Percentiles rank a stretch among this genome's conserved stretches.
Evolutionary conservation across 1,140 invertebrate species (phyloP).

Genomic region (Cydia strobilella): DNA sequence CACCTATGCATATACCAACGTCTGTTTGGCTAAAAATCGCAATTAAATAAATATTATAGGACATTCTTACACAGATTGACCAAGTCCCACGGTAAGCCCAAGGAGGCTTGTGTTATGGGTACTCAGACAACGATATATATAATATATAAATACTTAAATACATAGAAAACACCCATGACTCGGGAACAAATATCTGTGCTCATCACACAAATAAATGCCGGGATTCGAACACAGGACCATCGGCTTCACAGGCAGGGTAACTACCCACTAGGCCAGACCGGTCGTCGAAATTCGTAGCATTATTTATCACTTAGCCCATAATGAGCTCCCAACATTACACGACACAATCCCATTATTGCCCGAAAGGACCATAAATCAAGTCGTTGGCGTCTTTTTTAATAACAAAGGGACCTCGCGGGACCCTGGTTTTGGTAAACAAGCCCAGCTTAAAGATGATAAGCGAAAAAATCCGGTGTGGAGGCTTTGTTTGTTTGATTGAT

Average conservation of each 20-base stretch:
- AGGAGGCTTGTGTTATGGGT: no score
- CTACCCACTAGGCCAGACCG: no score
- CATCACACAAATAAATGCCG: no score
- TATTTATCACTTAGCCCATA: slow-evolving; percentile 48
- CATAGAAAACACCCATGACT: no score
- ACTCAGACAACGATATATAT: no score
- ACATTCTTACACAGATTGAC: no score
- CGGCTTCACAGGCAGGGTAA: no score
- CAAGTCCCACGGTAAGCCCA: no score
- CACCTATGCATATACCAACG: background rate
- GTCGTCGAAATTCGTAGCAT: slow-evolving; percentile 34
- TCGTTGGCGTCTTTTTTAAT: slow-evolving; percentile 69
- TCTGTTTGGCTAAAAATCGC: background rate
- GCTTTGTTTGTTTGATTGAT: slow-evolving; percentile 16
- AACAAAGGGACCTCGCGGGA: slow-evolving; percentile 49
- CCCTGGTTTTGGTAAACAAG: slow-evolving; percentile 45
- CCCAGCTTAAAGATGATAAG: slow-evolving; percentile 1
- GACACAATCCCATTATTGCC: slow-evolving; percentile 60
- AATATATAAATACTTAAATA: no score
- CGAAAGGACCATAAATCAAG: slow-evolving; percentile 61
- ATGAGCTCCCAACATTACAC: slow-evolving; percentile 58
- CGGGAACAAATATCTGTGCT: no score
- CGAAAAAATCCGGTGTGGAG: background rate
- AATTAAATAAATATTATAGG: no score
- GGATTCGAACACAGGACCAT: no score